A percentile compares a stretch with the other conserved stretches of the same genome.
phyloP scores from a whole-genome alignment of 1,140 invertebrate genomes.

The Polyergus mexicanus region DNA sequence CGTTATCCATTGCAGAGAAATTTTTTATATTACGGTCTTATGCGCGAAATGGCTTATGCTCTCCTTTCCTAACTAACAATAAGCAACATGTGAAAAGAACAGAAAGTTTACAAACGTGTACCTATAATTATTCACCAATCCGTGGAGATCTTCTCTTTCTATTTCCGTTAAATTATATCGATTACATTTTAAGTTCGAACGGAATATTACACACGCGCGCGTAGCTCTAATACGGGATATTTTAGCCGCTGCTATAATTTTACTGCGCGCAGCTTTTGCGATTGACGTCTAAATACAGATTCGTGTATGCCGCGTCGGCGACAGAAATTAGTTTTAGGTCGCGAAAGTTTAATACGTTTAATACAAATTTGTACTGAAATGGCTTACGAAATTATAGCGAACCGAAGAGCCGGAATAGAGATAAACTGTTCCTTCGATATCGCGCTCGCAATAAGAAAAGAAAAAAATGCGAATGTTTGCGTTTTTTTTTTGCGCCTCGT shows the following conservation, averaged over 20 bases:
- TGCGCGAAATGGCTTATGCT: slow-evolving; percentile 73
- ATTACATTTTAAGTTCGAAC: background rate
- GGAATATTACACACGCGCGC: background rate
- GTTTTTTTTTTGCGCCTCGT: background rate
- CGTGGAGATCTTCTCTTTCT: background rate
- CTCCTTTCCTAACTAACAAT: background rate
- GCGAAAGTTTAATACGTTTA: slow-evolving; percentile 48
- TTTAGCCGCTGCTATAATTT: slow-evolving; percentile 28
- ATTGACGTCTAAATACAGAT: slow-evolving; percentile 27
- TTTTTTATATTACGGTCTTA: slow-evolving; percentile 76
- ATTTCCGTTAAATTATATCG: slow-evolving; percentile 21
- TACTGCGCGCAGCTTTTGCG: background rate
- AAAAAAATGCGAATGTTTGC: background rate
- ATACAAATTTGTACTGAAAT: slow-evolving; percentile 46
- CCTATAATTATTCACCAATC: slow-evolving; percentile 28
- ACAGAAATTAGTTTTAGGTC: slow-evolving; percentile 42
- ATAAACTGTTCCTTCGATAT: background rate
- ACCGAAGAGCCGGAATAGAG: background rate
- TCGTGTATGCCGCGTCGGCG: background rate
- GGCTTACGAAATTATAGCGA: slow-evolving; percentile 27
- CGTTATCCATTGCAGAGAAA: slow-evolving; percentile 65
- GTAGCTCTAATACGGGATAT: background rate
- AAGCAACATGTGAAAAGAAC: background rate
- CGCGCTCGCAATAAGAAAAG: background rate
- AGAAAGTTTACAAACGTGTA: slow-evolving; percentile 48